Percentiles rank a stretch among this genome's conserved stretches.
phyloP scores from a whole-genome alignment of 2,113 vertebrate genomes.

The Rostratula benghalensis region DNA sequence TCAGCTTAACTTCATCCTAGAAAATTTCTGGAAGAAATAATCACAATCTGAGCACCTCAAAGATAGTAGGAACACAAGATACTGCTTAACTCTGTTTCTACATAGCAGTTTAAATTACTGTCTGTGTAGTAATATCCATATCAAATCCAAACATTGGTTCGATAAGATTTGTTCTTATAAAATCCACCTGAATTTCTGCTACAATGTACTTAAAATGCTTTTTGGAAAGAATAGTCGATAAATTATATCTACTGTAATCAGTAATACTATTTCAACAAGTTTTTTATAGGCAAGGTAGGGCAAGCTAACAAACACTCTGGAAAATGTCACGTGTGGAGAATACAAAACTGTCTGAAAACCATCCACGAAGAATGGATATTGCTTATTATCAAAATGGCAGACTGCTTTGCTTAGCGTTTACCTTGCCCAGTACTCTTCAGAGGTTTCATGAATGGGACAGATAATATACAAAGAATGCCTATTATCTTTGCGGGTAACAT shows the following conservation, averaged over 20 bases:
- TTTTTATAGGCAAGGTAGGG: neutral
- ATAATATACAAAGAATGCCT: neutral
- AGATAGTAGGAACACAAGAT: neutral
- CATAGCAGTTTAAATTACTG: neutral
- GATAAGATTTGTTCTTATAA: neutral
- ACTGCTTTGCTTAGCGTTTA: neutral
- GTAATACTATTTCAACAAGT: neutral
- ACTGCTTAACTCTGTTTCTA: neutral
- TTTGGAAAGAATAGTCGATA: neutral
- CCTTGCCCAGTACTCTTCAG: neutral
- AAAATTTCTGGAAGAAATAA: neutral
- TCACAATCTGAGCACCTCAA: neutral
- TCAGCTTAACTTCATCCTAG: neutral
- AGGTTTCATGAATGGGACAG: neutral
- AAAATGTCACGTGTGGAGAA: neutral
- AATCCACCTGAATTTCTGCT: neutral
- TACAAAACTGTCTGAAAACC: neutral
- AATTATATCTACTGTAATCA: neutral
- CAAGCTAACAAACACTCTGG: neutral
- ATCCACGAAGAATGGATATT: neutral
- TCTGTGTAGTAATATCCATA: neutral
- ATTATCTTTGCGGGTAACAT: neutral
- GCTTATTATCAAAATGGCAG: neutral
- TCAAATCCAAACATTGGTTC: neutral
- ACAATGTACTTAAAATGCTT: neutral